Evolutionary conservation across 2,888 invertebrate genomes (phyloP).

Genomic region (Dicyrtoma fusca): DNA sequence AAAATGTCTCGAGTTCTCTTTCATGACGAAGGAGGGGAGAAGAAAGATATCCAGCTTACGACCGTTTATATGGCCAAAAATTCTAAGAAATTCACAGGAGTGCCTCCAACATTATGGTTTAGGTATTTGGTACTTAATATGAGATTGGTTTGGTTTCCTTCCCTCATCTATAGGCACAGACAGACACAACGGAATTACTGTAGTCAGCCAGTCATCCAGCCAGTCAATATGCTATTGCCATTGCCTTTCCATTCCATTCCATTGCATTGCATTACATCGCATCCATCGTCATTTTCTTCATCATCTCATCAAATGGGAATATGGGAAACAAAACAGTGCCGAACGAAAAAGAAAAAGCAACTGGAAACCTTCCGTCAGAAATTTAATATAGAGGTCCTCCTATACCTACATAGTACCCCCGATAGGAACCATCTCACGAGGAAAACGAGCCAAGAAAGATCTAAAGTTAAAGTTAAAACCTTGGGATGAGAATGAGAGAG

Average conservation of each 20-base stretch:
- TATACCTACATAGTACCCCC: background rate
- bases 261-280: no score
- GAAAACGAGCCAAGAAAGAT: background rate
- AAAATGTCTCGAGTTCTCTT: slow-evolving; percentile 56
- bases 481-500: background rate
- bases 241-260: no score
- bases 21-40: slow-evolving; percentile 40
- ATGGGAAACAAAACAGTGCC: background rate
- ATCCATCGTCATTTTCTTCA: slow-evolving; percentile 9
- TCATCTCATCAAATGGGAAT: slow-evolving; percentile 32
- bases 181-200: no score
- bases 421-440: background rate
- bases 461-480: slow-evolving; percentile 1
- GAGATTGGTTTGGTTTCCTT: slow-evolving; percentile 7
- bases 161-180: no score
- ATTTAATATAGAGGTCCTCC: background rate
- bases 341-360: background rate
- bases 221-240: background rate
- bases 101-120: slow-evolving; percentile 38
- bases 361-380: slow-evolving; percentile 16
- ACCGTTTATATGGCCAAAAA: slow-evolving; percentile 56
- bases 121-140: slow-evolving; percentile 27
- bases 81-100: slow-evolving; percentile 57
- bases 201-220: slow-evolving; percentile 3
- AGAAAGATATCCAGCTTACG: slow-evolving; percentile 25